Evolutionary conservation across 1,140 invertebrate genomes (phyloP), one percentile per base, ranked within the genome.

Genomic region (Plodia interpunctella): DNA sequence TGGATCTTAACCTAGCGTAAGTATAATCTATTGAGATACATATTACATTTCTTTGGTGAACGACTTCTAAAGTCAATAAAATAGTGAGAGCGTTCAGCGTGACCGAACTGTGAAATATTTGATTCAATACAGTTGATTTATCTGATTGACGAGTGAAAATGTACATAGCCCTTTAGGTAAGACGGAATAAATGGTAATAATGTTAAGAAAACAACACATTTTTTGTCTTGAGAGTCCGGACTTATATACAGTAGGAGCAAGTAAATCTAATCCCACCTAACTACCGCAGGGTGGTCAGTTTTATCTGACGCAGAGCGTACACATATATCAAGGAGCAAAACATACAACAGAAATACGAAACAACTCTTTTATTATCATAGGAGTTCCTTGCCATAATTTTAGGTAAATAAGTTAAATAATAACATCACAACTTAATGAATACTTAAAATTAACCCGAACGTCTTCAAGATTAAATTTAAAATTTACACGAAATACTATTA

Each of bases 401-500:
- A 83, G 76, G 68, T 88, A 84, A 84, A 88, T 88, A 88, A 83
- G 76, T 84, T 86, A 83, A 87, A 83, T 78, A 88, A 85, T 87
- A 85, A 83, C 80, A 83, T 85, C 80, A 84, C 81, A 83, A 85
- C 84, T 87, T 85, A 85, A 80, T 74, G 83, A 84, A 86, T 80
- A 80, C 84, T 86, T 86, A 87, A 80, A 87, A 83, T 87, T 86
- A 87, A 82, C 70, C 73, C 72, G 61, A 78, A 78, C 76, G 78
- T 70, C 75, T 68, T 70, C 57, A 70, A 78, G 63, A 70, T 70
- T 19, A 61, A 74, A 69, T 74, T 83, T 73, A n/a, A 66, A 76
- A 78, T 81, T 83, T 49, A 58, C 51, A 53, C 51, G 67, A 76
- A 60, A 71, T 65, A 21, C 30, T 21, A 70, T 66, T 49, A 62